These are phyloP conservation scores for Sebastiscus tertius DNA, from an alignment of 2,797 vertebrate genomes.

Conservation along the genomic window DNA sequence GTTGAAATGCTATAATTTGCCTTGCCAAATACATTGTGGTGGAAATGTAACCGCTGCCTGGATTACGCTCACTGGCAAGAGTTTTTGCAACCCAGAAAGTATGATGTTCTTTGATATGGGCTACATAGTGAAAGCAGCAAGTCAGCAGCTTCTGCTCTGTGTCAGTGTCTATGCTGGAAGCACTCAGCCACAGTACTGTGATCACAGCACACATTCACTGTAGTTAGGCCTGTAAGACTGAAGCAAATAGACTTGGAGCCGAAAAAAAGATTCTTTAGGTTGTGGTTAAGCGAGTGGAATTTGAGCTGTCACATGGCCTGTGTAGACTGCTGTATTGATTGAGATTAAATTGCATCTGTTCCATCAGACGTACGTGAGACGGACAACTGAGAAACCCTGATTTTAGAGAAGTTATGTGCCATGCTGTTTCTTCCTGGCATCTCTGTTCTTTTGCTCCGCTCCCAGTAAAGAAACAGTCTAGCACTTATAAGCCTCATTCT, in stretches of 20 bases:
- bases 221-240: not conserved
- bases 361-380: not conserved
- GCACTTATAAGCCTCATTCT: not conserved
- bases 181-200: not conserved
- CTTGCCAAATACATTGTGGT: constrained; percentile 20
- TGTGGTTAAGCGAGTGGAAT: constrained; percentile 1
- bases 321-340: not conserved
- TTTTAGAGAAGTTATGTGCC: not conserved
- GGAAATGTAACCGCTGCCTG: not conserved
- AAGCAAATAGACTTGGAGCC: not conserved
- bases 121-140: not conserved
- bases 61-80: not conserved
- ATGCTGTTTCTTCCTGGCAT: not conserved
- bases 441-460: not conserved
- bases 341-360: not conserved
- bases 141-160: not conserved
- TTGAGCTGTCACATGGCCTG: not conserved
- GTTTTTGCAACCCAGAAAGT: constrained; percentile 10
- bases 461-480: not conserved
- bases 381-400: not conserved
- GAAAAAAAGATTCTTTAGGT: not conserved
- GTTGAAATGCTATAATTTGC: constrained; percentile 26
- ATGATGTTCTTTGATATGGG: constrained; percentile 6
- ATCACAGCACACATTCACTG: constrained; percentile 5
- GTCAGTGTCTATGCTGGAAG: not conserved